A percentile compares a stretch with the other conserved stretches of the same genome.
Conservation (phyloP, 2,888 invertebrate genomes). For the Altica lythri region DNA sequence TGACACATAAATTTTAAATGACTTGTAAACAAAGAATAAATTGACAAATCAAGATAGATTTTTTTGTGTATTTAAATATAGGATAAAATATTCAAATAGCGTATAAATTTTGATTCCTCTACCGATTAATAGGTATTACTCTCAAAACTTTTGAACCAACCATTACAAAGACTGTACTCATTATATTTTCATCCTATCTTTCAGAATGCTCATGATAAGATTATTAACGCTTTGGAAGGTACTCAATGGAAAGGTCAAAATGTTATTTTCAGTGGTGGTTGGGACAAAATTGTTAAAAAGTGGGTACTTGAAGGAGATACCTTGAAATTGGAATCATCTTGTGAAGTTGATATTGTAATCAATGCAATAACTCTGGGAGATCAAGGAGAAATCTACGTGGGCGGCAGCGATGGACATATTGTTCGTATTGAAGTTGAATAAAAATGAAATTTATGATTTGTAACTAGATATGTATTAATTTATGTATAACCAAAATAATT, state of each 20-base stretch:
- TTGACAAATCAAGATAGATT: too few relatives aligned
- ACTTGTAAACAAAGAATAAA: too few relatives aligned
- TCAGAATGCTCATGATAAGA: slow-evolving; percentile 57
- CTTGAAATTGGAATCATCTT: slow-evolving; percentile 39
- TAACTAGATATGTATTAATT: too few relatives aligned
- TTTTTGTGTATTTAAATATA: too few relatives aligned
- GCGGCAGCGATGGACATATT: slow-evolving; percentile 63
- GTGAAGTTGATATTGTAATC: slow-evolving; percentile 45
- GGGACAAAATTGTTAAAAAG: slow-evolving; percentile 58
- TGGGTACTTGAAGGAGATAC: slow-evolving; percentile 52
- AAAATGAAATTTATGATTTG: too few relatives aligned
- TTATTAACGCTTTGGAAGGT: slow-evolving; percentile 56
- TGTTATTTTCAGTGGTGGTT: slow-evolving; percentile 56
- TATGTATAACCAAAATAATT: too few relatives aligned
- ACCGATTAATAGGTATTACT: too few relatives aligned
- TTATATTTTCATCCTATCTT: slow-evolving; percentile 19
- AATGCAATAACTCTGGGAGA: slow-evolving; percentile 45
- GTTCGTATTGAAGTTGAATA: slow-evolving; percentile 42
- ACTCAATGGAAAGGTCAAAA: slow-evolving; percentile 46
- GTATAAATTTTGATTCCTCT: too few relatives aligned
- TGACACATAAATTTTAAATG: too few relatives aligned
- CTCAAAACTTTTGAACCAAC: too few relatives aligned
- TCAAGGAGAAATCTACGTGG: slow-evolving; percentile 59
- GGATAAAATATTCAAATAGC: too few relatives aligned
- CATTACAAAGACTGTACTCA: too few relatives aligned